Percentiles rank a stretch among this genome's conserved stretches.
phyloP scores from a whole-genome alignment of 2,797 vertebrate genomes.

The Enteromius argenteus region DNA sequence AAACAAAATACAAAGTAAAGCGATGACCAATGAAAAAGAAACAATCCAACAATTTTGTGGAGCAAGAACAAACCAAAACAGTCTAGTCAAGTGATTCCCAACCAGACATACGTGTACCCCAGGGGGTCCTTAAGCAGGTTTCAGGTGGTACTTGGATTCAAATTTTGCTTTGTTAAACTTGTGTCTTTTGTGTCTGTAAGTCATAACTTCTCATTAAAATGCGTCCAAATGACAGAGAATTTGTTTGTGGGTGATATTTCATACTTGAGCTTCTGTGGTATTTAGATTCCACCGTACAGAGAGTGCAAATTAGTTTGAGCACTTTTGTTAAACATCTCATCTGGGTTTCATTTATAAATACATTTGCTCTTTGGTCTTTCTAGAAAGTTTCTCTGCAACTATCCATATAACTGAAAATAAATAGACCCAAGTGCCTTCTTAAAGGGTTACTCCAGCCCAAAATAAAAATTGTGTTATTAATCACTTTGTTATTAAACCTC shows the following conservation, averaged over 20 bases:
- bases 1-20: background rate
- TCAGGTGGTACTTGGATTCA: background rate
- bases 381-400: background rate
- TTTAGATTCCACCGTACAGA: slow-evolving; percentile 10
- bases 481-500: too few species aligned
- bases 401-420: background rate
- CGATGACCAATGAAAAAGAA: background rate
- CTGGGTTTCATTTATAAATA: slow-evolving; percentile 20
- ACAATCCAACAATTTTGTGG: background rate
- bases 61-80: background rate
- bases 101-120: slow-evolving; percentile 14
- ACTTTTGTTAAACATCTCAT: slow-evolving; percentile 19
- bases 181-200: background rate
- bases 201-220: slow-evolving; percentile 29
- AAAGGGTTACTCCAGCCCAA: too few species aligned
- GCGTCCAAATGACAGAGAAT: slow-evolving; percentile 4
- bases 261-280: slow-evolving; percentile 14
- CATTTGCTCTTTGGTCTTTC: background rate
- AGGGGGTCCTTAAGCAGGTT: slow-evolving; percentile 21
- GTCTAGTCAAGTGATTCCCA: slow-evolving; percentile 18
- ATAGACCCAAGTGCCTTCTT: background rate
- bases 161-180: slow-evolving; percentile 18
- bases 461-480: too few species aligned
- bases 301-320: slow-evolving; percentile 10
- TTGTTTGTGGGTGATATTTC: slow-evolving; percentile 1